phyloP scores from a whole-genome alignment of 2,888 invertebrate genomes.

The Hartigia nigra region DNA sequence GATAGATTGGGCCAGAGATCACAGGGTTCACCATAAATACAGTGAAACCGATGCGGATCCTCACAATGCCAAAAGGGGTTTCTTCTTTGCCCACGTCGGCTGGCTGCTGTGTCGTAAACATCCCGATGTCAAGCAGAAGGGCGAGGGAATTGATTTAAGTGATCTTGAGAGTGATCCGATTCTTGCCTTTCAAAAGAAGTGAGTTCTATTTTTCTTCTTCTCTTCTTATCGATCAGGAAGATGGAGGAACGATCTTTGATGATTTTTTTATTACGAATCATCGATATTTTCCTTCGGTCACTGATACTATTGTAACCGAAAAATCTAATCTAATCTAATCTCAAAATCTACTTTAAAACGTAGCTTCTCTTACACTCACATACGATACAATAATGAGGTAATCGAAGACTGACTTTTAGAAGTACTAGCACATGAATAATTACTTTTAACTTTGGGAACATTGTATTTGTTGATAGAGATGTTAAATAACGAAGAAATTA shows the following conservation, averaged over 20 bases:
- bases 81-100: slow-evolving; percentile 96
- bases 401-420: too few species aligned
- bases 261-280: too few species aligned
- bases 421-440: not conserved
- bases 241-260: too few species aligned
- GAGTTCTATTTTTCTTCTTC: slow-evolving; percentile 59
- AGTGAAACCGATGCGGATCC: slow-evolving; percentile 95
- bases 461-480: not conserved
- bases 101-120: slow-evolving; percentile 94
- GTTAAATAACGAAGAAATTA: not conserved
- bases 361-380: too few species aligned
- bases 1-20: slow-evolving; percentile 82
- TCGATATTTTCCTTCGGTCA: too few species aligned
- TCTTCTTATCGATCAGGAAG: not conserved
- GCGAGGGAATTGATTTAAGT: slow-evolving; percentile 84
- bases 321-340: too few species aligned
- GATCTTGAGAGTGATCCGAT: slow-evolving; percentile 87
- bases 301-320: too few species aligned
- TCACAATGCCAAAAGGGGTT: slow-evolving; percentile 90
- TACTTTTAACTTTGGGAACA: too few species aligned
- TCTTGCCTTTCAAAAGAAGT: slow-evolving; percentile 90
- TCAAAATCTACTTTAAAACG: too few species aligned
- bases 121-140: slow-evolving; percentile 87
- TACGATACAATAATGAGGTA: too few species aligned
- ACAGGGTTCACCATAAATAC: slow-evolving; percentile 90